Evolutionary conservation across 2,888 invertebrate genomes (phyloP).

Genomic region (Philonicus albiceps): DNA sequence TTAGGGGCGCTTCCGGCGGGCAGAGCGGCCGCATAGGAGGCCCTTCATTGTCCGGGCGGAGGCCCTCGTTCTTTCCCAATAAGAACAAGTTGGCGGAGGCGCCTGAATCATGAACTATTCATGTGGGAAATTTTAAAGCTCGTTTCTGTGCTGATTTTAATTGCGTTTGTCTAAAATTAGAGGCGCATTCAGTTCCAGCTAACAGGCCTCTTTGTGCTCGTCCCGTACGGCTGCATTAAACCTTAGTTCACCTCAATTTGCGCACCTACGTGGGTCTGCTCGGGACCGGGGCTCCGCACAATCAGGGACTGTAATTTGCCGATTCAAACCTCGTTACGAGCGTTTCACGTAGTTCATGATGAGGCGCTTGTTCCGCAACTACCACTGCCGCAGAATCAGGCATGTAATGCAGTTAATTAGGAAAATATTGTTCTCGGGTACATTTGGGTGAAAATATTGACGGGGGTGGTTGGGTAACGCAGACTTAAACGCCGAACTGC

Average conservation of each 20-base stretch:
- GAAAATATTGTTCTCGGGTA: conserved; percentile 54
- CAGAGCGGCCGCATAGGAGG: background rate
- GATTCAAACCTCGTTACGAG: conserved; percentile 55
- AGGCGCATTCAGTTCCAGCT: conserved; percentile 45
- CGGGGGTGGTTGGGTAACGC: background rate
- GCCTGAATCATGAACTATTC: conserved; percentile 25
- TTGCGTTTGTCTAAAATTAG: conserved; percentile 49
- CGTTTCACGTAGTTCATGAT: conserved; percentile 54
- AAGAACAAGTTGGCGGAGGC: background rate
- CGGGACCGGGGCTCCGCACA: conserved; percentile 48
- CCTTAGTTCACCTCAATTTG: conserved; percentile 48
- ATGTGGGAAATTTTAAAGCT: conserved; percentile 41
- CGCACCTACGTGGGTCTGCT: conserved; percentile 49
- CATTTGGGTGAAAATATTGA: conserved; percentile 34
- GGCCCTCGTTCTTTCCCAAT: background rate
- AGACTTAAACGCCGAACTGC: background rate
- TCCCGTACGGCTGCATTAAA: conserved; percentile 47
- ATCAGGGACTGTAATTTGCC: conserved; percentile 55
- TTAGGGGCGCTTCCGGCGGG: background rate
- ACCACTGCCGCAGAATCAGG: conserved; percentile 42
- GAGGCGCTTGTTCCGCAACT: conserved; percentile 52
- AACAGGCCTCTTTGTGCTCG: conserved; percentile 44
- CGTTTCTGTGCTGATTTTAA: conserved; percentile 47
- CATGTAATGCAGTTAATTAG: conserved; percentile 54
- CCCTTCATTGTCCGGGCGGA: background rate